Evolutionary conservation across 2,888 invertebrate species (phyloP).

Genomic region (Homarus gammarus): DNA sequence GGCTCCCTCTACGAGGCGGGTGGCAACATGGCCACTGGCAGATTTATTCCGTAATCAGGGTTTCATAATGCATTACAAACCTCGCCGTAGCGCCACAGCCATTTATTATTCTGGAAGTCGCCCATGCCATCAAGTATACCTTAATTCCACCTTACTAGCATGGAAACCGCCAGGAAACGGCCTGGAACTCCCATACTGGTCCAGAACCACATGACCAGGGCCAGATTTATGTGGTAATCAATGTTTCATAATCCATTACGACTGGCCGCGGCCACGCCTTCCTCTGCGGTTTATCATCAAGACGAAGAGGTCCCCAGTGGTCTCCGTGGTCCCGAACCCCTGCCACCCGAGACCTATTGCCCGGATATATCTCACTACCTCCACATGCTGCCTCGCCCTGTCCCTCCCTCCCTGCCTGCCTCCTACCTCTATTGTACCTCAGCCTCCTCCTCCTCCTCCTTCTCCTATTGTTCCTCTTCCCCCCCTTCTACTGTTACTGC

Average conservation of each 20-base stretch:
- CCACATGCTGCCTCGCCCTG: neutral
- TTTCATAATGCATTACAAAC: constrained; percentile 27
- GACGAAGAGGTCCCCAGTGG: constrained; percentile 61
- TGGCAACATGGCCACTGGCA: constrained; percentile 32
- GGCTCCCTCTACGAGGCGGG: neutral
- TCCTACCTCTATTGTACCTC: too few species aligned
- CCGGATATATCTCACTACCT: constrained; percentile 38
- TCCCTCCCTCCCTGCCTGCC: neutral
- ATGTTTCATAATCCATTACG: constrained; percentile 66
- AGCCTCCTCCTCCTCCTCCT: neutral
- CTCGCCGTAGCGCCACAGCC: neutral
- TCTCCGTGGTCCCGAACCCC: neutral
- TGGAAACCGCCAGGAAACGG: constrained; percentile 49
- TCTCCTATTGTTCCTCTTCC: too few species aligned
- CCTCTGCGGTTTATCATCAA: constrained; percentile 60
- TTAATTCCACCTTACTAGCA: constrained; percentile 57
- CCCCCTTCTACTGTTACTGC: neutral
- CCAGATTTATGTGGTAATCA: constrained; percentile 64
- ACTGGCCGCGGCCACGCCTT: constrained; percentile 55
- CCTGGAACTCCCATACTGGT: constrained; percentile 33
- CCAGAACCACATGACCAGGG: constrained; percentile 45
- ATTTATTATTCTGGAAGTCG: constrained; percentile 34
- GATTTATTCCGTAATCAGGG: constrained; percentile 41
- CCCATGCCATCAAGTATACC: constrained; percentile 49
- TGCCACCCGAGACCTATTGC: constrained; percentile 45